These are phyloP conservation scores for Struthidea cinerea DNA, from an alignment of 2,113 vertebrate species.

Conservation along the genomic window DNA sequence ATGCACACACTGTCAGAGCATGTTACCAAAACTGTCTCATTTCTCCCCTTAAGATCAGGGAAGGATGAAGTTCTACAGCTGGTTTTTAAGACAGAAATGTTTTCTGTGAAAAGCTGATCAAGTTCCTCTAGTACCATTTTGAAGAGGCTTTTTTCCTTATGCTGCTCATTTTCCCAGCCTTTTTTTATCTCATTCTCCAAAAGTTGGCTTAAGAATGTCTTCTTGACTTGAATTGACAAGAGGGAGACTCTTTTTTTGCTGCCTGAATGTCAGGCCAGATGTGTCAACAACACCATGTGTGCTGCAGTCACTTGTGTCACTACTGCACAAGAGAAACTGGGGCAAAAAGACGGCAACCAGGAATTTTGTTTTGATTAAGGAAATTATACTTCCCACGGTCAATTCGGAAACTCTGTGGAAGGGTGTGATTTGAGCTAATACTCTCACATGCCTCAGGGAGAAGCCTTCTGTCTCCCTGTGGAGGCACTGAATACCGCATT, in stretches of 20 bases:
- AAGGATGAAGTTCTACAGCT: not conserved
- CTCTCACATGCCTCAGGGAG: not conserved
- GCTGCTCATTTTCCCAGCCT: not conserved
- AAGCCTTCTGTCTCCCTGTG: not conserved
- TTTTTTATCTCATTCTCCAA: not conserved
- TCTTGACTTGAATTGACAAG: not conserved
- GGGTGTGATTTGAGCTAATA: conserved; percentile 9
- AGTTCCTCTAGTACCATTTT: not conserved
- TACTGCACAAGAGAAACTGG: not conserved
- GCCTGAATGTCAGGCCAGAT: not conserved
- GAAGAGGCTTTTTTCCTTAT: not conserved
- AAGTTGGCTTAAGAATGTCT: not conserved
- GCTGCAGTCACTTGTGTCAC: not conserved
- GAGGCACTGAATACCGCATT: not conserved
- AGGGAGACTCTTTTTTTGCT: not conserved
- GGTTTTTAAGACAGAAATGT: not conserved
- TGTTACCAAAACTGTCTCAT: not conserved
- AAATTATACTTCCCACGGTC: not conserved
- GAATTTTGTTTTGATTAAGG: conserved; percentile 12
- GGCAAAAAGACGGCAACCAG: not conserved
- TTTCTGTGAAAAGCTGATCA: not conserved
- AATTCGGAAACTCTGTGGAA: not conserved
- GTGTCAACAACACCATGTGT: not conserved
- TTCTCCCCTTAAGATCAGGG: not conserved
- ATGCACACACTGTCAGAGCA: not conserved